phyloP scores from a whole-genome alignment of 2,888 invertebrate genomes.

The Sabatieria punctata region DNA sequence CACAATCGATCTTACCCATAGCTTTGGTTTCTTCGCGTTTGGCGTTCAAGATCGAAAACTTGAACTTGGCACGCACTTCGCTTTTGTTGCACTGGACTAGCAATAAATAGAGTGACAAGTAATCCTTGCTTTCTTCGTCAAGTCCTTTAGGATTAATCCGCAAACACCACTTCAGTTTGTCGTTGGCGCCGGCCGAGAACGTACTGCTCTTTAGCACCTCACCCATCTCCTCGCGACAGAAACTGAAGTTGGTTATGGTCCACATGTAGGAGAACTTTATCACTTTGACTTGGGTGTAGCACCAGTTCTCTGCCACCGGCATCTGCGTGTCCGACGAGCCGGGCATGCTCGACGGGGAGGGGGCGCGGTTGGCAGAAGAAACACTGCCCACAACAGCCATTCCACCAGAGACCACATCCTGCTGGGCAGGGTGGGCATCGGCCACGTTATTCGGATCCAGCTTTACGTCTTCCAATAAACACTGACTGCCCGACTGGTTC shows the following conservation, averaged over 20 bases:
- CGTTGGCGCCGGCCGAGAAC: constrained; percentile 97
- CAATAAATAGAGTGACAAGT: constrained; percentile 90
- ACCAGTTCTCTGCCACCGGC: constrained; percentile 99
- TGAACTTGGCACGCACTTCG: constrained; percentile 99
- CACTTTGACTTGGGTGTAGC: constrained; percentile 99
- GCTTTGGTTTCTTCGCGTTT: constrained; percentile 99
- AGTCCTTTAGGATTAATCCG: constrained; percentile 98
- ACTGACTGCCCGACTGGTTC: too few species aligned
- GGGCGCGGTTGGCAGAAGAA: constrained; percentile 77
- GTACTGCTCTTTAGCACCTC: constrained; percentile 97
- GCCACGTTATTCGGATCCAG: too few species aligned
- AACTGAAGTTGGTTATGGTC: constrained; percentile 99
- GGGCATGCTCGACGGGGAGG: constrained; percentile 35
- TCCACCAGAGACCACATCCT: background rate
- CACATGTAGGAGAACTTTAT: constrained; percentile 99
- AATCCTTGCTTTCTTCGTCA: constrained; percentile 99
- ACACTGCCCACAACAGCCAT: constrained; percentile 50
- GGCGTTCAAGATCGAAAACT: constrained; percentile 99
- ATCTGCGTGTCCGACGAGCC: constrained; percentile 49
- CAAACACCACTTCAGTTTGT: constrained; percentile 99
- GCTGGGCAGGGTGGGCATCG: too few species aligned
- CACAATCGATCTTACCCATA: constrained; percentile 57
- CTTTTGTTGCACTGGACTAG: constrained; percentile 99
- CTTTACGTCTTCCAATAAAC: too few species aligned
- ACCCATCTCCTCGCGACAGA: constrained; percentile 99